Evolutionary conservation across 2,113 vertebrate genomes (phyloP).

Genomic region (Chaetodon auriga): DNA sequence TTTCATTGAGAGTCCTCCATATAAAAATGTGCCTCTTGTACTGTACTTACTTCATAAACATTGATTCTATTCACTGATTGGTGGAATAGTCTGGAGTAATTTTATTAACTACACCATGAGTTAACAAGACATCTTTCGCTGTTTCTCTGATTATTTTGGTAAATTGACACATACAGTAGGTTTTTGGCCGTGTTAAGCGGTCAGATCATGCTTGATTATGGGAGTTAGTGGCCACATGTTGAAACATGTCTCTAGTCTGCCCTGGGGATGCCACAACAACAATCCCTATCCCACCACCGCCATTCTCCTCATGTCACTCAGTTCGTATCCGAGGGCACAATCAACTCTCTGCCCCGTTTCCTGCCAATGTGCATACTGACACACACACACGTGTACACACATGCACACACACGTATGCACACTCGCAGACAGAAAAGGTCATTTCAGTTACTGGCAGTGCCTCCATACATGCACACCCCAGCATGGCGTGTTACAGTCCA

Average conservation of each 20-base stretch:
- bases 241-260: conserved; percentile 71
- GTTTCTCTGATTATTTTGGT: conserved; percentile 27
- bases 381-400: conserved; percentile 9
- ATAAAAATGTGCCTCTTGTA: neutral
- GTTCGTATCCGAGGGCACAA: conserved; percentile 58
- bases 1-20: neutral
- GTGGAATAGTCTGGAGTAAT: neutral
- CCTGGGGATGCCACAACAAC: conserved; percentile 67
- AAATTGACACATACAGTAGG: conserved; percentile 55
- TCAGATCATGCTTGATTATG: conserved; percentile 65
- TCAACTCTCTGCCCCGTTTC: conserved; percentile 68
- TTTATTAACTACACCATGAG: neutral
- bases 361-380: conserved; percentile 49
- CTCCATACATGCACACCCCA: conserved; percentile 16
- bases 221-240: conserved; percentile 70
- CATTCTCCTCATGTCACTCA: conserved; percentile 69
- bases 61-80: neutral
- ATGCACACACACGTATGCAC: neutral
- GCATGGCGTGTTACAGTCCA: conserved; percentile 29
- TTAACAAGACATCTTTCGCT: conserved; percentile 11
- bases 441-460: conserved; percentile 26
- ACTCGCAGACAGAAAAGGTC: conserved; percentile 2
- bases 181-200: conserved; percentile 37
- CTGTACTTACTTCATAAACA: no score
- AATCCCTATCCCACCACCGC: conserved; percentile 48